Base-by-base conservation (phyloP, 2,797 vertebrate genomes). In the Ceyx erithaca region DNA sequence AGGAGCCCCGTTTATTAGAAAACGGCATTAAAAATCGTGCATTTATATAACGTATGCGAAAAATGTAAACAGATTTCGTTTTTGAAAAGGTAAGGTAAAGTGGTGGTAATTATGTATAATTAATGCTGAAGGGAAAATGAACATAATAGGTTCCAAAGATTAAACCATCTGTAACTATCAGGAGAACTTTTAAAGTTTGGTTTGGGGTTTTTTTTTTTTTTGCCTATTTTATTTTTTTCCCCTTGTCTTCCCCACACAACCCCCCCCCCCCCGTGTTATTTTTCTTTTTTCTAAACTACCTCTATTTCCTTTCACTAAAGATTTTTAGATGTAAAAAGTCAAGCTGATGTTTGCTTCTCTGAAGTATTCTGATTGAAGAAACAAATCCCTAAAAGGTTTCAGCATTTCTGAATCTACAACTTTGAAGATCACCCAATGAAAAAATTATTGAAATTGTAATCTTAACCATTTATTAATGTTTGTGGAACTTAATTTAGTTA, bases 91-190 rank as follows among this genome's bases (percentile, higher is more conserved):
- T 91, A 71, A 59, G 66, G 82, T 69, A 97, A 95, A 96, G 95
- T 93, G 94, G 93, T 95, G 91, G 91, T 94, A 96, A 96, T 97
- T 98, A 97, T 92, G 91, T 95, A 91, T 97, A 97, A 97, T 97
- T 97, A 98, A 97, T 96, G 94, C 96, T 96, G 96, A 98, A 97
- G 96, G 95, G 95, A 97, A 97, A 97, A 97, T 97, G 96, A 96
- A 96, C 79, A 71, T 95, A 97, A 96, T 96, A 82, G 92, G 84
- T 97, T 96, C 94, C 91, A 95, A 97, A 97, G 96, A 96, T 96
- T 90, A 97, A 97, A 96, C 96, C 95, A 96, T 95, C 94, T 97
- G 96, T 94, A 97, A 97, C 94, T 93, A 96, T 89, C 97, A 95
- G 85, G 95, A 92, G 92, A 97, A 97, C 89, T 97, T 97, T 92